Evolutionary conservation across 1,140 invertebrate species (phyloP).

Genomic region (Drosophila nikananu): DNA sequence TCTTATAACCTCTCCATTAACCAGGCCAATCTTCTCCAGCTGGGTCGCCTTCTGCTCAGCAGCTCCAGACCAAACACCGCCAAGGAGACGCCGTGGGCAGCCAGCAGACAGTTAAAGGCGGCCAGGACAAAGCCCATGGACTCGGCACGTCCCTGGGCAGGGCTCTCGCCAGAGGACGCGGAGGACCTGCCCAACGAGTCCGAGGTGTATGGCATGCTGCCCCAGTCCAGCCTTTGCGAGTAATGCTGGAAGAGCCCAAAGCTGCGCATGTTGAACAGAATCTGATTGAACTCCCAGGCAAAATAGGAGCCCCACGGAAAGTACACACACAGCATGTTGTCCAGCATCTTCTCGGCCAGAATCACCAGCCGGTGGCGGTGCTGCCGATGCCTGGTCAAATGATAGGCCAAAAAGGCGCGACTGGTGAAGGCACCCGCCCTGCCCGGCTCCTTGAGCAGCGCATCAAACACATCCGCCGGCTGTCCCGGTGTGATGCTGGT

Average conservation of each 20-base stretch:
- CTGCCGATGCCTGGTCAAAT: slow-evolving; percentile 24
- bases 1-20: slow-evolving; percentile 17
- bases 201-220: slow-evolving; percentile 13
- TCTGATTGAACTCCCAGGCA: slow-evolving; percentile 15
- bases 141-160: slow-evolving; percentile 14
- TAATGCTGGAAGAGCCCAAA: slow-evolving; percentile 53
- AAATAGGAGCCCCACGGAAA: slow-evolving; percentile 60
- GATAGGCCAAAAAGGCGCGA: slow-evolving; percentile 33
- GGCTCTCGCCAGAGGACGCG: background rate
- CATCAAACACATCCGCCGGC: slow-evolving; percentile 57
- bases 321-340: slow-evolving; percentile 64
- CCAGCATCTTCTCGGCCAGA: slow-evolving; percentile 46
- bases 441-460: slow-evolving; percentile 27
- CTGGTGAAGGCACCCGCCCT: slow-evolving; percentile 36
- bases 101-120: slow-evolving; percentile 44
- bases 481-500: slow-evolving; percentile 37
- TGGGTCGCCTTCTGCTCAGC: slow-evolving; percentile 3
- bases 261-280: slow-evolving; percentile 55
- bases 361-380: slow-evolving; percentile 23
- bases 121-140: slow-evolving; percentile 58
- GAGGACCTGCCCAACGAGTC: background rate
- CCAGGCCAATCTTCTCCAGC: slow-evolving; percentile 14
- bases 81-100: slow-evolving; percentile 11
- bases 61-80: slow-evolving; percentile 44
- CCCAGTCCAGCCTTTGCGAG: slow-evolving; percentile 8